Conservation (phyloP, 2,113 vertebrate genomes). For the Struthidea cinerea region DNA sequence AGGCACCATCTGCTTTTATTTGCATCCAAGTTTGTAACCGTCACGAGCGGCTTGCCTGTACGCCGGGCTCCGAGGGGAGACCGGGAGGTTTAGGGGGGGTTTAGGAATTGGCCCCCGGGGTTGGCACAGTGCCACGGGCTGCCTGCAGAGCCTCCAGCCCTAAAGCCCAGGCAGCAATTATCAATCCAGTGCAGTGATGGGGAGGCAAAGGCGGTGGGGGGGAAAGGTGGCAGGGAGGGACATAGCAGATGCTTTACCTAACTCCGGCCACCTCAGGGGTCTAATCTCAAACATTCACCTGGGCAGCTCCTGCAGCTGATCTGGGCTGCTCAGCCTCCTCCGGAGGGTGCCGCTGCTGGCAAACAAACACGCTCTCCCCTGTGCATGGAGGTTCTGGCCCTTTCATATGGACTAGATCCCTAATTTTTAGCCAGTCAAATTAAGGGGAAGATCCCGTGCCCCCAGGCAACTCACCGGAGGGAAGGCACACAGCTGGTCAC, state of each 20-base stretch:
- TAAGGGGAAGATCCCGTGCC: fast-evolving
- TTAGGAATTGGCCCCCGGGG: fast-evolving
- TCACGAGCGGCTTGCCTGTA: fast-evolving
- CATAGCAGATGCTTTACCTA: not conserved
- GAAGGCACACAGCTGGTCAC: not conserved
- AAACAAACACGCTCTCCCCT: not conserved
- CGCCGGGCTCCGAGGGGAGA: fast-evolving
- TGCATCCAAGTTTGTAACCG: not conserved
- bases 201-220: not conserved
- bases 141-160: not conserved
- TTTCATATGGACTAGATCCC: not conserved
- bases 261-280: not conserved
- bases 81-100: fast-evolving
- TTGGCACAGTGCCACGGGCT: not conserved
- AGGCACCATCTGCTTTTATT: slow-evolving; percentile 33
- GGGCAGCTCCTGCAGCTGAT: not conserved
- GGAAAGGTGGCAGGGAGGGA: not conserved
- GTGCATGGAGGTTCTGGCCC: fast-evolving
- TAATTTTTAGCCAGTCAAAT: not conserved
- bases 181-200: not conserved
- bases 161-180: not conserved
- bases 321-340: not conserved
- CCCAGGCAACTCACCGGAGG: fast-evolving
- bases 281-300: not conserved
- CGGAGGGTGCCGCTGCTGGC: not conserved